Conservation (phyloP, 2,888 invertebrate species). For the Diachrysia chrysitis region DNA sequence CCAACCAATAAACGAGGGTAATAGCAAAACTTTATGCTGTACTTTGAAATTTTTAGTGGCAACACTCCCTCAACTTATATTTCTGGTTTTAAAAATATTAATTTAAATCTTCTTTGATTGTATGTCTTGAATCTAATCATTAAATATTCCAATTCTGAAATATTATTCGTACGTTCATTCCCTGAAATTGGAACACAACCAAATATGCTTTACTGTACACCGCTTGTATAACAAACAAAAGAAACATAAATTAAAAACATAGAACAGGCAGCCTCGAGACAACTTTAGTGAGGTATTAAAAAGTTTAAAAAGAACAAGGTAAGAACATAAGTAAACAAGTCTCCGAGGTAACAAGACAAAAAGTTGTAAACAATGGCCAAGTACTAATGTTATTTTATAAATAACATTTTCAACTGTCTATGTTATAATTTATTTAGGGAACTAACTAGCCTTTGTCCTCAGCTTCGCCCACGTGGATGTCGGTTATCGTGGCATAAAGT, state of each 20-base stretch:
- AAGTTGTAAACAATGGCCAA: not conserved
- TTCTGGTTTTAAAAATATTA: not conserved
- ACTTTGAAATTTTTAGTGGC: no score
- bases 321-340: conserved; percentile 3
- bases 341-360: not conserved
- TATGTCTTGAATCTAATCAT: not conserved
- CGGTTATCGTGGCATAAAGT: no score
- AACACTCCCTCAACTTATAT: no score
- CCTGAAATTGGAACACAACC: not conserved
- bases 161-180: not conserved
- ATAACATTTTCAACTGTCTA: not conserved
- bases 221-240: not conserved
- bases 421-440: no score
- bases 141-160: not conserved
- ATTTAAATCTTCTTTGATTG: not conserved
- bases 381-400: not conserved
- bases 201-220: not conserved
- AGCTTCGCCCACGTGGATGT: no score
- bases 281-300: conserved; percentile 1
- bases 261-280: not conserved
- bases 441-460: no score
- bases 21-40: no score
- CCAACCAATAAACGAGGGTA: no score
- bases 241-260: conserved; percentile 1
- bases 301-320: not conserved